Base-by-base conservation (phyloP, 2,888 invertebrate species). In the Dryococelus australis region DNA sequence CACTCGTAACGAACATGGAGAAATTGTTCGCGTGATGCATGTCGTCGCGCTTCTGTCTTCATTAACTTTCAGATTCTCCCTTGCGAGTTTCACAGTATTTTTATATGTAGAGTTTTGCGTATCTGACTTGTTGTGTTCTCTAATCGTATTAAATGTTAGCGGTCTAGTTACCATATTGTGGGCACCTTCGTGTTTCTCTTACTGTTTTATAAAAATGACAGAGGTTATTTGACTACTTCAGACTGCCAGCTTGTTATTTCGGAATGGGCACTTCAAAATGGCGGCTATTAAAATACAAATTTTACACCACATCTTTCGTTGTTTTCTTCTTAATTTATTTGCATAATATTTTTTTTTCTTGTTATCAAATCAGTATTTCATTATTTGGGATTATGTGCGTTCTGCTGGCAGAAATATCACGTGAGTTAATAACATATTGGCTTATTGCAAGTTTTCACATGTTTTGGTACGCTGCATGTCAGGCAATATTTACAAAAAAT, bases 221-320 rank as follows among this genome's bases (percentile, higher is more conserved):
- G 10, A 65, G n/a, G 12, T 78, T 85, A 80, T 65, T 88, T 88
- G 86, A 87, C 86, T 89, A 84, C 80, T 47, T 87, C 87, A 51
- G 87, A 85, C 84, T 88, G 88, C 88, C 89, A 88, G 87, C 89
- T 88, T 87, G 87, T 87, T 89, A 88, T 87, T 92, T 93, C 93
- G 94, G 95, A 95, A 95, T 95, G 95, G 94, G 94, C 95, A 95
- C 95, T 95, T 95, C 95, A 95, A 95, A 94, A 95, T 95, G 95
- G 95, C 95, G 94, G 95, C 95, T 94, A 89, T 93, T 94, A 93
- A 94, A 94, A 94, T 94, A 94, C 94, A 94, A 94, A 94, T 93
- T 94, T 94, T 93, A 93, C 93, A 93, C 93, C 93, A 93, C 93
- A 93, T 93, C 93, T 90, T 90, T 85, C 88, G 83, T 87, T 88